phyloP scores from a whole-genome alignment of 2,797 vertebrate genomes.

The Gambusia yucatana region DNA sequence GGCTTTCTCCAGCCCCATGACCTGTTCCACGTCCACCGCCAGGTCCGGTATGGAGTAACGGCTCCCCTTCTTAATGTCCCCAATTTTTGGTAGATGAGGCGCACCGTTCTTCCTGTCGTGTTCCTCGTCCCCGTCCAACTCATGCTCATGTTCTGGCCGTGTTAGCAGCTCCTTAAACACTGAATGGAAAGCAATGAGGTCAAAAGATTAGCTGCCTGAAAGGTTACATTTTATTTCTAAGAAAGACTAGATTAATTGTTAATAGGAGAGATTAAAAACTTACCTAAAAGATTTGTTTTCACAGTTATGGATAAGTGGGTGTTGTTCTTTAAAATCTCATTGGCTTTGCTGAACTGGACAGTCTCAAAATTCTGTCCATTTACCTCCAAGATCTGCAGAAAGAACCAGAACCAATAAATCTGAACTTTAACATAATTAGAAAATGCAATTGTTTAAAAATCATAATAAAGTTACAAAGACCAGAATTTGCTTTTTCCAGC shows the following conservation, averaged over 20 bases:
- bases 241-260: not conserved
- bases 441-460: not conserved
- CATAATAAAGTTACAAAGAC: not conserved
- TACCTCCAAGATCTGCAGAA: slow-evolving; percentile 92
- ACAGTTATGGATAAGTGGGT: slow-evolving; percentile 99
- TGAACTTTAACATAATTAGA: not conserved
- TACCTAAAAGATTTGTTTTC: slow-evolving; percentile 99
- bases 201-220: not conserved
- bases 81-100: slow-evolving; percentile 98
- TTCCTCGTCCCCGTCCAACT: slow-evolving; percentile 81
- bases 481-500: not conserved
- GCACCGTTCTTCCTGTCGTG: slow-evolving; percentile 96
- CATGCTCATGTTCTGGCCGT: slow-evolving; percentile 90
- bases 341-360: slow-evolving; percentile 96
- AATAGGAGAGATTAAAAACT: slow-evolving; percentile 24
- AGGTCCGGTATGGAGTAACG: slow-evolving; percentile 98
- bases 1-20: slow-evolving; percentile 95
- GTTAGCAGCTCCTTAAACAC: slow-evolving; percentile 98
- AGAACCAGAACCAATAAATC: slow-evolving; percentile 12
- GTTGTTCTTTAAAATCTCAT: slow-evolving; percentile 99
- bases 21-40: slow-evolving; percentile 97
- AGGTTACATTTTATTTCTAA: not conserved
- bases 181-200: slow-evolving; percentile 43
- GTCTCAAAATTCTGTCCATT: slow-evolving; percentile 99
- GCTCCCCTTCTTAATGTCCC: slow-evolving; percentile 97